Evolutionary conservation across 2,888 invertebrate genomes (phyloP).

Genomic region (Acronicta aceris): DNA sequence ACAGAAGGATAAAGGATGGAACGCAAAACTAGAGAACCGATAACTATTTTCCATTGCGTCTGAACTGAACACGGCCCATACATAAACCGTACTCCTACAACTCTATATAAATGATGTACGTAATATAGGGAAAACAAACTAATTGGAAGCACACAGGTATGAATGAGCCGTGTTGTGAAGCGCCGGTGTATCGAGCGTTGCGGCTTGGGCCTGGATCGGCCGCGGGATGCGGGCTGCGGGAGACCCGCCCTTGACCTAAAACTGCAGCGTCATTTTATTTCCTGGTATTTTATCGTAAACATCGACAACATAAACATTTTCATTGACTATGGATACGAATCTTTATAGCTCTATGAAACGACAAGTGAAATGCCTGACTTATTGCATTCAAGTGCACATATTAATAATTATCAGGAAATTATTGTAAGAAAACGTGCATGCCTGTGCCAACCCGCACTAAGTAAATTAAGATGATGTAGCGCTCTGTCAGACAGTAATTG

Average conservation of each 20-base stretch:
- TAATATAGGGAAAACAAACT: background rate
- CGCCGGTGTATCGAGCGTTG: slow-evolving; percentile 31
- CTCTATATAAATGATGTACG: background rate
- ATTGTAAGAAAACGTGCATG: no score
- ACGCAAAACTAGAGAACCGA: no score
- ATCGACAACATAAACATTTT: background rate
- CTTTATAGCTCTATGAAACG: no score
- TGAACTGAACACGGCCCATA: background rate
- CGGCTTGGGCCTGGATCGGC: slow-evolving; percentile 3
- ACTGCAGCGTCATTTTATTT: slow-evolving; percentile 37
- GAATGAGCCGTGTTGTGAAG: slow-evolving; percentile 35
- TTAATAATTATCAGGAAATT: no score
- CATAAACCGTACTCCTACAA: background rate
- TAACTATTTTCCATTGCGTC: background rate
- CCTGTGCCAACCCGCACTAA: no score
- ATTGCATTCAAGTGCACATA: no score
- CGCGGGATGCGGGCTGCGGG: slow-evolving; percentile 7
- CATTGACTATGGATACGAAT: background rate
- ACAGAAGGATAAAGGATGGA: no score
- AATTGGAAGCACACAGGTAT: slow-evolving; percentile 28
- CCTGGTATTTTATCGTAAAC: slow-evolving; percentile 17
- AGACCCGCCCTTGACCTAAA: slow-evolving; percentile 44
- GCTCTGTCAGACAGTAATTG: no score
- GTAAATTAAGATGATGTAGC: no score
- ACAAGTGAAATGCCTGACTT: no score